Percentiles rank a stretch among this genome's conserved stretches.
phyloP scores from a whole-genome alignment of 1,140 invertebrate genomes.

The Cydia fagiglandana region DNA sequence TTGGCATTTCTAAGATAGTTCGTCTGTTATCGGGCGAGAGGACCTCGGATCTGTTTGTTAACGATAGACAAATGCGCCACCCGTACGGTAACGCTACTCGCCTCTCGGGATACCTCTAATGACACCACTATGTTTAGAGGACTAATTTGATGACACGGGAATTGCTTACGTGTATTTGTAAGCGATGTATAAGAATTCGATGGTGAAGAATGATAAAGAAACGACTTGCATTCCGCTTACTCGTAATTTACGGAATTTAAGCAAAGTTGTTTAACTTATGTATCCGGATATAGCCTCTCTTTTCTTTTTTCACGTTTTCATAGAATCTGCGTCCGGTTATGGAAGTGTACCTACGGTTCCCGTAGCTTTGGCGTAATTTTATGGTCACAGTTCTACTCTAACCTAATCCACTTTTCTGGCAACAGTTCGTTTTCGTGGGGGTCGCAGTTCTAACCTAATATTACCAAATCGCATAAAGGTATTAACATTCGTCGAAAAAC shows the following conservation, averaged over 20 bases:
- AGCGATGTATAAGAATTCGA: conserved; percentile 22
- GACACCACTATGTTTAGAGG: conserved; percentile 39
- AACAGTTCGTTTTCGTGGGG: too few species aligned
- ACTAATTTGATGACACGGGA: conserved; percentile 27
- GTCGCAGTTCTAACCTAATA: too few species aligned
- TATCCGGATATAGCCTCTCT: neutral
- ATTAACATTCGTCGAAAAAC: too few species aligned
- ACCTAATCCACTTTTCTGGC: too few species aligned
- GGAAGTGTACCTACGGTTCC: too few species aligned
- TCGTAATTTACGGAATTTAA: neutral
- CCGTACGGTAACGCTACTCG: conserved; percentile 53
- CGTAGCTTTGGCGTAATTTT: too few species aligned
- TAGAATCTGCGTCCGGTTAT: too few species aligned
- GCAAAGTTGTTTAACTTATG: neutral
- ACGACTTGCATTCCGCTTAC: neutral
- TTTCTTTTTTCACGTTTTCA: neutral
- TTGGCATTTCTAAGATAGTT: conserved; percentile 71
- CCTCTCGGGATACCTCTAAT: conserved; percentile 38
- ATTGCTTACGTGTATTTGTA: conserved; percentile 20
- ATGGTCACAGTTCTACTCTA: too few species aligned
- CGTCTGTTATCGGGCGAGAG: conserved; percentile 64
- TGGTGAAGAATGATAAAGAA: conserved; percentile 10
- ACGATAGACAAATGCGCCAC: conserved; percentile 70
- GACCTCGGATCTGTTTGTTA: conserved; percentile 70
- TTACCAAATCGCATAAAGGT: too few species aligned